Base-by-base conservation (phyloP, 2,797 vertebrate species). In the Scleropages formosus region DNA sequence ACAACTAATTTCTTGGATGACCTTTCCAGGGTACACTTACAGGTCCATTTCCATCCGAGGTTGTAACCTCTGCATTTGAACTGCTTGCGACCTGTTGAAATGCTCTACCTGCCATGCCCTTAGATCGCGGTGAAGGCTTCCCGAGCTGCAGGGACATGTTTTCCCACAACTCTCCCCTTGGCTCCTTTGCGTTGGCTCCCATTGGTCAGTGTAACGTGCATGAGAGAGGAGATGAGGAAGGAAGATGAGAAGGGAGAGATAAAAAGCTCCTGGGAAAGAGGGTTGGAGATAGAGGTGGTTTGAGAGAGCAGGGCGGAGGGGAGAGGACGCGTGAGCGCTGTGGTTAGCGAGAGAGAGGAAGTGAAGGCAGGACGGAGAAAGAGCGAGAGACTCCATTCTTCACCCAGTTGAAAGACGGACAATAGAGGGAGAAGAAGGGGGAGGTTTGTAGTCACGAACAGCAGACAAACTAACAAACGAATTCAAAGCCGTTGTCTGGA, bases 201-300 rank as follows among this genome's bases (percentile, higher is more conserved):
- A 12, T n/a, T 56, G 16, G 8, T 13, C 51, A 9, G 16, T 61
- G 59, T 22, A 59, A 8, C 31, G 27, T 72, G 18, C 11, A 26
- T 72, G 69, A 69, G 22, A 58, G 51, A 72, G 70, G 60, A 3
- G n/a, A 53, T 46, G 73, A 74, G 81, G 80, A 79, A 27, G 78
- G 76, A 72, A 82, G 76, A 66, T 58, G 22, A 63, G 9, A 44
- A 67, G 44, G 70, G 46, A 46, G 73, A 68, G 78, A 65, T 74
- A 56, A 68, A 69, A 24, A 4, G 15, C 4, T 31, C 13, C 26
- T 2, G 68, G 20, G 74, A 51, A 46, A 56, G 67, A 53, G 51
- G 58, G 67, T 61, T 24, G 18, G 16, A 75, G 51, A 65, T 60
- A 62, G 56, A 51, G 39, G 22, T 51, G 49, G 67, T 12, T 12